Evolutionary conservation across 2,888 invertebrate species (phyloP), one percentile per base, ranked within the genome.

Genomic region (Zygogramma bicolorata): DNA sequence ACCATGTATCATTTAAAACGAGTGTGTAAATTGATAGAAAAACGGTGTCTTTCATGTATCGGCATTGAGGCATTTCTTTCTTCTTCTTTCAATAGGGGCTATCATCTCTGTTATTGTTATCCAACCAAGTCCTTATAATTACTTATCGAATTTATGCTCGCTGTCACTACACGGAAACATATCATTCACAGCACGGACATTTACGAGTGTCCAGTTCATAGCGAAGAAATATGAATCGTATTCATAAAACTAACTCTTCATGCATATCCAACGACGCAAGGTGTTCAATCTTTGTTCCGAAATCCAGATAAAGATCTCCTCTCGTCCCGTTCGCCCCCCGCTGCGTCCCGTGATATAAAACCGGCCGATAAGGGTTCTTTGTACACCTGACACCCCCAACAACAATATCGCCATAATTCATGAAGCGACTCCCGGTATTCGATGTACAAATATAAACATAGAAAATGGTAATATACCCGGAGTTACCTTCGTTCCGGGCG

Each of bases 321-420:
- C 75, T 77, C 77, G 77, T 80, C 77, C 81, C 78, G 78, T 79
- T 76, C 79, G 77, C 79, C 75, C 68, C 81, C 80, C 76, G 81
- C 81, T 72, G 81, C 25, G 78, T 49, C 68, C 59, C 63, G 73
- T 76, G 78, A 79, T 77, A 80, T 75, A 76, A 77, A 76, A 75
- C 70, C 76, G 73, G 74, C 53, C 76, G 81, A 80, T 80, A 80
- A 80, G 80, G 80, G 75, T 71, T 78, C 76, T 75, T 79, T 79
- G 80, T 79, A 80, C 80, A 80, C 79, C 79, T 80, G 80, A 79
- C 79, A 79, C 77, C 74, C 75, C 75, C 79, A 79, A 79, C 79
- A 80, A 70, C 71, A 63, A 77, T 69, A 76, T 77, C 71, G 70
- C 71, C 49, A 65, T 74, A 75, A 79, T 76, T 76, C 78, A 75